Base-by-base conservation (phyloP, 2,113 vertebrate genomes). In the Entomyzon cyanotis region DNA sequence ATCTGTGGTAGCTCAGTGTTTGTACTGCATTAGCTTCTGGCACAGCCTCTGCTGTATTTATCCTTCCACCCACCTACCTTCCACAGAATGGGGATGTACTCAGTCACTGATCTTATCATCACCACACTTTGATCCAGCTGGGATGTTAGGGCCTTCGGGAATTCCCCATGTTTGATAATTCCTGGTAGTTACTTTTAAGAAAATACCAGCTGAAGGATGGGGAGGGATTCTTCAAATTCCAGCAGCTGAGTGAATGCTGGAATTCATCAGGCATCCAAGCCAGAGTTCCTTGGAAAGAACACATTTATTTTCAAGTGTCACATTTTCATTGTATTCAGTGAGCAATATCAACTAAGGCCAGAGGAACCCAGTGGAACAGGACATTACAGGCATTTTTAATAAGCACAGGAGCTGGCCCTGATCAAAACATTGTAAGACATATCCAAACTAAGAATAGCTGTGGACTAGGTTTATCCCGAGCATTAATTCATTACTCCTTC, bases 151-250 rank as follows among this genome's bases (percentile, higher is more conserved):
- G 59, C 92, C 91, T 70, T 92, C n/a, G 86, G 93, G 93, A 96
- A 97, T 96, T 96, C 94, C 95, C 93, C 91, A 70, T 4, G 6
- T 62, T 95, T 96, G 94, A 95, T 96, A 92, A 87, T 89, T 84
- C 94, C 92, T 92, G 88, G 87, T 87, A 94, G 95, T 73, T 96
- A 92, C 96, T 94, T 96, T 96, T 93, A 95, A 96, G 92, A 96
- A 96, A 96, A 97, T 96, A 94, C 93, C 91, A 94, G 94, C 94
- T 95, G 93, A 96, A 96, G 92, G 94, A 93, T 90, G 90, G 94
- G 92, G 69, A 92, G 69, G 65, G 88, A 96, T 96, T 96, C 92
- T 96, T 95, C 82, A 93, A 63, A 96, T 97, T 94, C 94, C 95
- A 94, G 86, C 65, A 94, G 58, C 47, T 33, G 76, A 93, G 77